Percentiles rank a stretch among this genome's conserved stretches.
phyloP scores from a whole-genome alignment of 2,113 vertebrate genomes.

The Artemisiospiza belli region DNA sequence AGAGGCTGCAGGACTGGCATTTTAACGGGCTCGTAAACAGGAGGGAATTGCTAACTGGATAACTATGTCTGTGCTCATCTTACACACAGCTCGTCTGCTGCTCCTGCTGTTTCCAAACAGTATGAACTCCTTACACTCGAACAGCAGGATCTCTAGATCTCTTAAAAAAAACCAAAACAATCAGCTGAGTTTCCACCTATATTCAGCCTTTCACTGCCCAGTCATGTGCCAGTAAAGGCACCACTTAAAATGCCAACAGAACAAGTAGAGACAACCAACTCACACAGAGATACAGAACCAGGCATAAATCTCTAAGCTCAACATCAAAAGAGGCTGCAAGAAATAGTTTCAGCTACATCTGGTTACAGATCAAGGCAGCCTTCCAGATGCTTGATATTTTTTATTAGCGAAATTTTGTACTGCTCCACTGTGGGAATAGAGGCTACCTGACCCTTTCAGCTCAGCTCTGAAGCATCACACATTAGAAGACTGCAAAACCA shows the following conservation, averaged over 20 bases:
- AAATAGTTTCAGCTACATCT: background rate
- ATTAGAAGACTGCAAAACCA: background rate
- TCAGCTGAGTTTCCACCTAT: background rate
- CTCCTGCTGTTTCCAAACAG: background rate
- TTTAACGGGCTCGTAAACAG: background rate
- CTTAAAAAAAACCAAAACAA: background rate
- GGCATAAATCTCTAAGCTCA: background rate
- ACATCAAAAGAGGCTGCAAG: background rate
- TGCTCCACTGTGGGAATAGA: background rate
- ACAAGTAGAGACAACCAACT: background rate
- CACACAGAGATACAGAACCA: background rate
- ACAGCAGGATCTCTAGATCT: background rate
- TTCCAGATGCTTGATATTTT: background rate
- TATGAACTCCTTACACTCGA: background rate
- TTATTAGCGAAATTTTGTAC: background rate
- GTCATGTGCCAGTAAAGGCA: background rate
- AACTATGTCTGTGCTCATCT: background rate
- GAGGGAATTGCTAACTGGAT: background rate
- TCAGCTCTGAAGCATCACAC: background rate
- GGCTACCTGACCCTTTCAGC: background rate
- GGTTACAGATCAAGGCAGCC: background rate
- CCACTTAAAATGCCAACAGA: background rate
- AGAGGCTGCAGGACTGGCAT: background rate
- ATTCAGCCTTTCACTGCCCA: background rate
- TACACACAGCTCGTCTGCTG: background rate